A percentile compares a stretch with the other conserved stretches of the same genome.
Conservation (phyloP, 2,113 vertebrate species). For the Campylomormyrus tamandua region DNA sequence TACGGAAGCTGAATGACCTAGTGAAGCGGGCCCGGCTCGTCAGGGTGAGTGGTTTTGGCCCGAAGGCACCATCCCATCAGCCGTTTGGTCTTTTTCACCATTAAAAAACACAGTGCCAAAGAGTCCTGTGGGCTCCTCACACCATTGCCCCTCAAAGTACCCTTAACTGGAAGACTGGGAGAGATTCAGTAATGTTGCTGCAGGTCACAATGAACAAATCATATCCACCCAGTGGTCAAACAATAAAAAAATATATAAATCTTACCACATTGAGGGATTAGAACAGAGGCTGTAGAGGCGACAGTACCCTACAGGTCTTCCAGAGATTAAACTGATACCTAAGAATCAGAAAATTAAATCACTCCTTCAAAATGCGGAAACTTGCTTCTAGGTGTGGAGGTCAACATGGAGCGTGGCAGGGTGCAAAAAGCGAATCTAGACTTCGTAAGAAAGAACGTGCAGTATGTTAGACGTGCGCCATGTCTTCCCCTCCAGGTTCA, state of each 20-base stretch:
- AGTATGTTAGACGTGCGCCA: not conserved
- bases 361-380: not conserved
- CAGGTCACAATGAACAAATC: not conserved
- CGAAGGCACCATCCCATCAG: not conserved
- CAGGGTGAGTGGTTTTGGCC: constrained; percentile 58
- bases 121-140: not conserved
- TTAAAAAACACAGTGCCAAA: not conserved
- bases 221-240: not conserved
- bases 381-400: not conserved
- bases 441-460: not conserved
- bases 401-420: not conserved
- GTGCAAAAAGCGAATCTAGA: not conserved
- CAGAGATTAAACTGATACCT: not conserved
- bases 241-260: not conserved
- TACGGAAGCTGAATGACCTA: constrained; percentile 86
- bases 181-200: not conserved
- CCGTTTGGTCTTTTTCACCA: not conserved
- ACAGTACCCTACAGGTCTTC: not conserved
- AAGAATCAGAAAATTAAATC: not conserved
- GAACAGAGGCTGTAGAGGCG: not conserved
- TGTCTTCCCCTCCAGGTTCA: constrained; percentile 66
- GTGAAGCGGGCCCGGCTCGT: constrained; percentile 82
- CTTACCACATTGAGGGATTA: not conserved
- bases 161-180: not conserved
- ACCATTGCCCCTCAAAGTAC: not conserved